Percentiles rank a stretch among this genome's conserved stretches.
These are phyloP conservation scores for Dallia pectoralis DNA, from an alignment of 2,797 vertebrate species.

Conservation along the genomic window DNA sequence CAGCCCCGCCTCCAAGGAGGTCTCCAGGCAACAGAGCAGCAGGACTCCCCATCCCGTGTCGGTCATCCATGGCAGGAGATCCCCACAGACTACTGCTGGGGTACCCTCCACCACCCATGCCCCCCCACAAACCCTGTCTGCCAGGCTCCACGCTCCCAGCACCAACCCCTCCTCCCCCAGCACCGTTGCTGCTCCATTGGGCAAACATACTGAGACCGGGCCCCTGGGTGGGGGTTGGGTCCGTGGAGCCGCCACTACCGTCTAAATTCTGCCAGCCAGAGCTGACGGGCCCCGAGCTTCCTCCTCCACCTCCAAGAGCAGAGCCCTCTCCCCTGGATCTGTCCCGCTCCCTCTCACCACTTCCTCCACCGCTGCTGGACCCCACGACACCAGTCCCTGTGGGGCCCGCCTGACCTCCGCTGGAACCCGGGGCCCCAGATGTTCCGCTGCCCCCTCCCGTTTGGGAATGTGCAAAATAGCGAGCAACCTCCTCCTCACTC, in stretches of 20 bases:
- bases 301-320: constrained; percentile 49
- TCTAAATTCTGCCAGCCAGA: constrained; percentile 94
- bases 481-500: constrained; percentile 88
- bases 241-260: constrained; percentile 76
- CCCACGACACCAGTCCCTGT: constrained; percentile 40
- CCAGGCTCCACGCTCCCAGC: constrained; percentile 78
- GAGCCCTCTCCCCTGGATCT: constrained; percentile 47
- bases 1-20: constrained; percentile 93
- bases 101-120: constrained; percentile 83
- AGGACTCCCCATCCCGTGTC: constrained; percentile 97
- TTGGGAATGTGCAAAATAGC: constrained; percentile 90
- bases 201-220: constrained; percentile 86
- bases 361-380: constrained; percentile 54
- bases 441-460: constrained; percentile 46
- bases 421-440: constrained; percentile 45
- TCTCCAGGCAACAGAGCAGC: constrained; percentile 97
- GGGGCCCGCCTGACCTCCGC: constrained; percentile 31
- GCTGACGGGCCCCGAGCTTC: constrained; percentile 49
- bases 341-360: constrained; percentile 50
- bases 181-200: constrained; percentile 90
- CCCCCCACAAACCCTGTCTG: constrained; percentile 90
- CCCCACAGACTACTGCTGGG: constrained; percentile 90
- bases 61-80: constrained; percentile 89
- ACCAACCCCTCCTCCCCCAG: constrained; percentile 62
- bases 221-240: constrained; percentile 76